Conservation (phyloP, 92 coral and sea anemone genomes). For the Epizoanthus ramosus region DNA sequence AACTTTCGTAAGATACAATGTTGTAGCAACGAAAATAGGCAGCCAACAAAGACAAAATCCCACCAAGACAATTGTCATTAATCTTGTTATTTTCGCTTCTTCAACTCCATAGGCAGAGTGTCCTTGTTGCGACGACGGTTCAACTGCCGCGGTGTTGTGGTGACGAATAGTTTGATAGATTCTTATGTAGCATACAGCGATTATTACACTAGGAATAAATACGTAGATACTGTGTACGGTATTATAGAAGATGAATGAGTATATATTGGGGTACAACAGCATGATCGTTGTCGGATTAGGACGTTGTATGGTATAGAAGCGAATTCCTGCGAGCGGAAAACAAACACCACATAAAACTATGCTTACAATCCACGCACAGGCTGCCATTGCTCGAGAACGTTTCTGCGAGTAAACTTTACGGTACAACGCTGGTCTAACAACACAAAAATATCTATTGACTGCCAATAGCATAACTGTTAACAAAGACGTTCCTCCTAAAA, state of each 20-base stretch:
- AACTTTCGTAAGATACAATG: background rate
- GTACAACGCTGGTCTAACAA: background rate
- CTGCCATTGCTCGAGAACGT: background rate
- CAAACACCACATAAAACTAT: background rate
- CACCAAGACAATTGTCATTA: background rate
- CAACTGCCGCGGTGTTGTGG: background rate
- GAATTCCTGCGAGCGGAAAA: background rate
- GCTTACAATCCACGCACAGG: background rate
- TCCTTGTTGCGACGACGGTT: background rate
- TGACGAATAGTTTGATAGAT: conserved; percentile 2
- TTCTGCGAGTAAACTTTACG: background rate
- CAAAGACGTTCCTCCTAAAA: background rate
- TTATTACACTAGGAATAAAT: background rate
- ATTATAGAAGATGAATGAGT: background rate
- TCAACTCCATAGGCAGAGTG: background rate
- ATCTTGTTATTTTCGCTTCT: background rate
- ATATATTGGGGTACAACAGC: background rate
- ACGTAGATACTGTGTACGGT: background rate
- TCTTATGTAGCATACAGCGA: background rate
- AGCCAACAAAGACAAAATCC: background rate
- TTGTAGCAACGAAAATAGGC: background rate
- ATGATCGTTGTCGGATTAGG: background rate
- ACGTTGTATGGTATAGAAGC: background rate
- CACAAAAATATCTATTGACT: background rate
- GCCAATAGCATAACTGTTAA: background rate